These are phyloP conservation scores for Caenorhabditis tropicalis DNA, from an alignment of 1,140 invertebrate species.

Conservation along the genomic window DNA sequence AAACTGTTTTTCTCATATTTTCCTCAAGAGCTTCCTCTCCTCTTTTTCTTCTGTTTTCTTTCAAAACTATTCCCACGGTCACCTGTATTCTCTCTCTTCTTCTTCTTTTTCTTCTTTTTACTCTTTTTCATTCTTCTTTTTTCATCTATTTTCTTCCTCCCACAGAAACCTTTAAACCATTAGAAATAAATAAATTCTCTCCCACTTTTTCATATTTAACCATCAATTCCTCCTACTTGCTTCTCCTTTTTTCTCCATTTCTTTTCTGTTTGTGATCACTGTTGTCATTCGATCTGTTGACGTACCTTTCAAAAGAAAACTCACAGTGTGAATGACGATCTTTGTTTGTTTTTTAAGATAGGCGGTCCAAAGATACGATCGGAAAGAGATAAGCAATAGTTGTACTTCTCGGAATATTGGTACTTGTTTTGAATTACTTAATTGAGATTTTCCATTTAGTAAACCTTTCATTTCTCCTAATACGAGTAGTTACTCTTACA, in stretches of 20 bases:
- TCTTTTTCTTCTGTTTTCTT: neutral
- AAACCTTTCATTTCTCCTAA: no score
- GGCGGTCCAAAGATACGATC: neutral
- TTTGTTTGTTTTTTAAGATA: neutral
- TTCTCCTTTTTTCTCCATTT: no score
- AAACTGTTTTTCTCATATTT: neutral
- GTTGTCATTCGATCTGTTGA: slow-evolving; percentile 42
- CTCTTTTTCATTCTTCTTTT: neutral
- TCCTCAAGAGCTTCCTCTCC: neutral
- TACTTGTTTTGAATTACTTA: no score
- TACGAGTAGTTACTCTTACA: no score
- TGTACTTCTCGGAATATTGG: no score
- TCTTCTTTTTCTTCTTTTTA: neutral
- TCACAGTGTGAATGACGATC: slow-evolving; percentile 16
- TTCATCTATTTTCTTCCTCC: neutral
- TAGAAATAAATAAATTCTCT: slow-evolving; percentile 19
- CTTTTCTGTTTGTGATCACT: slow-evolving; percentile 40
- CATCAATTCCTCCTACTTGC: neutral
- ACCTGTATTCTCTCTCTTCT: neutral
- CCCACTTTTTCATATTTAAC: neutral
- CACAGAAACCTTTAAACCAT: neutral
- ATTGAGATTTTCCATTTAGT: no score
- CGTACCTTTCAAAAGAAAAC: slow-evolving; percentile 27
- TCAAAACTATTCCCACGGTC: neutral
- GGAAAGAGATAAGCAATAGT: neutral